A percentile compares a stretch with the other conserved stretches of the same genome.
phyloP scores from a whole-genome alignment of 2,797 vertebrate species.

The Erpetoichthys calabaricus region DNA sequence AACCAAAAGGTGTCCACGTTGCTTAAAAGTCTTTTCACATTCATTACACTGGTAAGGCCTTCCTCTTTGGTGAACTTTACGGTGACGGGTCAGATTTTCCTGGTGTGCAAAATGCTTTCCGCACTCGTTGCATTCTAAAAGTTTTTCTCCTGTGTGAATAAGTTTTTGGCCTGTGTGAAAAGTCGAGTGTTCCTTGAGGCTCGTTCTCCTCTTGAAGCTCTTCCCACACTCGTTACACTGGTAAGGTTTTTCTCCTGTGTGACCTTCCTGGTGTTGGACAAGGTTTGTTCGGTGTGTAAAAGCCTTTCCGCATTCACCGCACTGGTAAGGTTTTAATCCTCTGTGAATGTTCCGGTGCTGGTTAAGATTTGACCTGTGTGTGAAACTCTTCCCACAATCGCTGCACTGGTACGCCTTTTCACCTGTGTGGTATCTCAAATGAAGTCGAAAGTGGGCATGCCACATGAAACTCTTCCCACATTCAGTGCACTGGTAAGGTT shows the following conservation, averaged over 20 bases:
- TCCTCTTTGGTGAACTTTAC: conserved; percentile 27
- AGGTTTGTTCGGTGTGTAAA: conserved; percentile 23
- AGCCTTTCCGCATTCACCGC: conserved; percentile 22
- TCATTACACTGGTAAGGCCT: conserved; percentile 18
- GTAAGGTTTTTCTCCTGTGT: conserved; percentile 21
- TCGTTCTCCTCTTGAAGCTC: conserved; percentile 11
- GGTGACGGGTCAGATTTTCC: conserved; percentile 26
- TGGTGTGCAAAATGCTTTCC: conserved; percentile 26
- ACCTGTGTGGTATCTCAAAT: no score
- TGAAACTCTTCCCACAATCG: no score
- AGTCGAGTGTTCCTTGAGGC: conserved; percentile 18
- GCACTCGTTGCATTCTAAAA: conserved; percentile 24
- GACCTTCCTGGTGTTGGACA: conserved; percentile 22
- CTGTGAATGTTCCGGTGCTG: background rate
- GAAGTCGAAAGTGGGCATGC: no score
- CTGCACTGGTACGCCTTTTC: no score
- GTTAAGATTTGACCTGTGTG: no score
- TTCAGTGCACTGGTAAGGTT: no score
- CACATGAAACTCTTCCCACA: no score
- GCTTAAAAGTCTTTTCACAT: conserved; percentile 22
- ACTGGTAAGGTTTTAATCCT: background rate
- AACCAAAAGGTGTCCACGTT: conserved; percentile 23
- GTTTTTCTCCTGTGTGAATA: conserved; percentile 18
- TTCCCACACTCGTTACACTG: conserved; percentile 13
- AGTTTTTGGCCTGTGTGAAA: conserved; percentile 13